Base-by-base conservation (phyloP, 2,888 invertebrate species). In the Hydraecia micacea region DNA sequence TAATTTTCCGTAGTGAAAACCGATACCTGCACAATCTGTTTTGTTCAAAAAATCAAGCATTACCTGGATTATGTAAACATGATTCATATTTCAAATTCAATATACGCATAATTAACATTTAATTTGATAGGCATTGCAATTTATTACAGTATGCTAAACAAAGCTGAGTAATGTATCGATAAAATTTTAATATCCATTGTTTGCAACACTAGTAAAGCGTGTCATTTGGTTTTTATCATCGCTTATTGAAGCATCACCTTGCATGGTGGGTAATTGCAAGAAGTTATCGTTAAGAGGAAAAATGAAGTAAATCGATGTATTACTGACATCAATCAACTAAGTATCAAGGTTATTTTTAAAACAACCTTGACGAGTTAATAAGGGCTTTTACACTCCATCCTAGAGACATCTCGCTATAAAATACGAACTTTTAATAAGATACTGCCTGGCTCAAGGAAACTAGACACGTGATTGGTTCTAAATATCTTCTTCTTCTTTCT, bases 151-250 rank as follows among this genome's bases (percentile, higher is more conserved):
- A 46, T 28, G 68, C 39, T 79, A 83, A 80, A 81, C 80, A 83
- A 78, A 65, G 66, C 82, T n/a, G 76, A 60, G 62, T 68, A 82
- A 74, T 65, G 75, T 86, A 82, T 91, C 91, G 91, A 92, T 90
- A 90, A 86, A 86, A 83, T 76, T 82, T 87, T 75, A 89, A 82
- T 81, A 75, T 66, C n/a, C 18, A 77, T 82, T 87, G 72, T 85
- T 80, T 66, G 15, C 93, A 86, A 70, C 92, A 91, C 93, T 93
- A 92, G 63, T 82, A 88, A 89, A 91, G 85, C 87, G 84, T 93
- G 93, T 93, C 93, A 93, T 93, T 93, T 91, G 89, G 91, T 92
- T 92, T 92, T 93, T 92, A 93, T 92, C 88, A 88, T 87, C 89
- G 88, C 89, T 91, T 92, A 93, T 93, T 92, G 92, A 91, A 91